These are phyloP conservation scores for Hemicrepidius hirtus DNA, from an alignment of 2,888 invertebrate species.

Conservation along the genomic window DNA sequence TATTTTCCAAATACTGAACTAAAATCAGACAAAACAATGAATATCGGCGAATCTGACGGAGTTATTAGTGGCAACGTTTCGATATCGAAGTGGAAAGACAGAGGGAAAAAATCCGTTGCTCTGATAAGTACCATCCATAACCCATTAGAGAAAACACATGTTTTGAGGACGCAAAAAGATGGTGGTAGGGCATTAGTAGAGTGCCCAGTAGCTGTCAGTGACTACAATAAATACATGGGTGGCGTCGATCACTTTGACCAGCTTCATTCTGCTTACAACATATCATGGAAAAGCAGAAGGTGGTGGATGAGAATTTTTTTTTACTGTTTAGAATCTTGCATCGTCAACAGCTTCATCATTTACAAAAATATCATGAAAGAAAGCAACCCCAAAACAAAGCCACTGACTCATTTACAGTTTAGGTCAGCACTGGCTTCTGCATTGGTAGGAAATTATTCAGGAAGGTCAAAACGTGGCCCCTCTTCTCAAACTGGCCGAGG, in stretches of 20 bases:
- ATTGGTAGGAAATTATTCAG: background rate
- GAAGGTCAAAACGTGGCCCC: background rate
- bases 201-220: conserved; percentile 8
- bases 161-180: conserved; percentile 20
- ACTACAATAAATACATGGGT: conserved; percentile 24
- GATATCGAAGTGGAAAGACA: conserved; percentile 30
- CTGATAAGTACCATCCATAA: background rate
- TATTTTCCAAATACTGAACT: conserved; percentile 9
- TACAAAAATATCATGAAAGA: background rate
- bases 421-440: background rate
- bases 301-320: conserved; percentile 24
- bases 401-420: conserved; percentile 5
- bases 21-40: conserved; percentile 20
- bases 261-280: background rate
- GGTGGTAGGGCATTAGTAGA: conserved; percentile 1
- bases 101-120: background rate
- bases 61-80: conserved; percentile 11
- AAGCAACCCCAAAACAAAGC: background rate
- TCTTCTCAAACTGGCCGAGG: background rate
- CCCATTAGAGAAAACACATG: background rate
- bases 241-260: conserved; percentile 8
- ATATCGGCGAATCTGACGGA: conserved; percentile 19
- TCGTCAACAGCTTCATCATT: background rate
- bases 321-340: conserved; percentile 24
- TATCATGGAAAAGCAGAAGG: conserved; percentile 1